Conservation (phyloP, 2,113 vertebrate species). For the Macrotis lagotis region DNA sequence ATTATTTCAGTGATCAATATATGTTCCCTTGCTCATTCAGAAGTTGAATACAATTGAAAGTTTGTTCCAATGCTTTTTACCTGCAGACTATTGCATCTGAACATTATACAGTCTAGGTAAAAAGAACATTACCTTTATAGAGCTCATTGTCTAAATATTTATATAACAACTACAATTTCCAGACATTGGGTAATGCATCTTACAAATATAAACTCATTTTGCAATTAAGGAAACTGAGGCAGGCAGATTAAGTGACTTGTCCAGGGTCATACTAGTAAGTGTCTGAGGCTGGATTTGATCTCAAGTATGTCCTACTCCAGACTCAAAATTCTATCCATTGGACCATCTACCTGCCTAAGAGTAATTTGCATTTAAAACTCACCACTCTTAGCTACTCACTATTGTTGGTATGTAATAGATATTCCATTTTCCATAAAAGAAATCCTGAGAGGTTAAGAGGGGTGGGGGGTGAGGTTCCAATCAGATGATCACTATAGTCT, state of each 20-base stretch:
- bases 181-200: not conserved
- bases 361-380: too few species aligned
- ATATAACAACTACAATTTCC: not conserved
- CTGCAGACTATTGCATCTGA: not conserved
- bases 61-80: not conserved
- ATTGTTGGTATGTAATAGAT: too few species aligned
- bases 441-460: too few species aligned
- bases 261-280: not conserved
- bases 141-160: not conserved
- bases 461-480: too few species aligned
- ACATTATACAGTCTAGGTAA: not conserved
- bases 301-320: not conserved
- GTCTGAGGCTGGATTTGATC: not conserved
- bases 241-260: not conserved
- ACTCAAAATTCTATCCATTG: too few species aligned
- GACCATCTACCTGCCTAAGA: too few species aligned
- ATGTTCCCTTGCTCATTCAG: not conserved
- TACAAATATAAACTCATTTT: not conserved
- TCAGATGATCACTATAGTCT: too few species aligned
- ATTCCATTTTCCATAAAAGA: too few species aligned
- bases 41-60: not conserved
- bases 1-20: not conserved
- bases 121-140: not conserved
- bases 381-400: too few species aligned
- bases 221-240: not conserved